Conservation (phyloP, 2,113 vertebrate species). For the Philantomba maxwellii region DNA sequence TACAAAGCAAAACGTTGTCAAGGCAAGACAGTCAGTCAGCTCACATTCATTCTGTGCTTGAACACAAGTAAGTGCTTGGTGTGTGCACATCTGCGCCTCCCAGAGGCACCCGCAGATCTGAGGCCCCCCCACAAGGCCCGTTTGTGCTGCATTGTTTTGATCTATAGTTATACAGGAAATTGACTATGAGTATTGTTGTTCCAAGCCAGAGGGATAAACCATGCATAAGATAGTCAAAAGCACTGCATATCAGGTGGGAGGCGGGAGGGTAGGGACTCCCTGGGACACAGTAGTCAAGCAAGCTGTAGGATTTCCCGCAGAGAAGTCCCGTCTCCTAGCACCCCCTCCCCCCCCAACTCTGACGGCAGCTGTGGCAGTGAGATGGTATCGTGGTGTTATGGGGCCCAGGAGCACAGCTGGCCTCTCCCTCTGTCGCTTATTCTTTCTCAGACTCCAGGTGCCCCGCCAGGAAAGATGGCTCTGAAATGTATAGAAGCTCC, state of each 20-base stretch:
- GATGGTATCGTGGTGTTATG: not conserved
- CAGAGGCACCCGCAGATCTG: not conserved
- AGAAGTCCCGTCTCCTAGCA: constrained; percentile 6
- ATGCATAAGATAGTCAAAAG: constrained; percentile 74
- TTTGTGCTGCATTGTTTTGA: not conserved
- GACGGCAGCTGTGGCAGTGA: not conserved
- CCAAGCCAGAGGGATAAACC: constrained; percentile 70
- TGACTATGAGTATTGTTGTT: constrained; percentile 1
- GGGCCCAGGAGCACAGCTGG: not conserved
- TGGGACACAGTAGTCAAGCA: constrained; percentile 60
- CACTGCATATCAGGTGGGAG: constrained; percentile 61
- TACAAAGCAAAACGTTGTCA: constrained; percentile 72
- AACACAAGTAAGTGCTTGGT: not conserved
- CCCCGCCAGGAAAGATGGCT: not conserved
- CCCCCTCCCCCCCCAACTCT: not conserved
- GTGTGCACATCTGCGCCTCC: not conserved
- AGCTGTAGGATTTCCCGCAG: constrained; percentile 59
- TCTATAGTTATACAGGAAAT: constrained; percentile 19
- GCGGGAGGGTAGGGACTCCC: constrained; percentile 23
- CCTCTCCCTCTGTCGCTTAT: not conserved
- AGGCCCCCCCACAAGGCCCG: fast-evolving
- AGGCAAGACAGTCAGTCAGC: constrained; percentile 44
- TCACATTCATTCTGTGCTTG: not conserved
- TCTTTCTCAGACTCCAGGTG: not conserved
- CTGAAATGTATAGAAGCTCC: not conserved